Evolutionary conservation across 2,888 invertebrate species (phyloP), one percentile per base, ranked within the genome.

Genomic region (Tromatobia lineatoria): DNA sequence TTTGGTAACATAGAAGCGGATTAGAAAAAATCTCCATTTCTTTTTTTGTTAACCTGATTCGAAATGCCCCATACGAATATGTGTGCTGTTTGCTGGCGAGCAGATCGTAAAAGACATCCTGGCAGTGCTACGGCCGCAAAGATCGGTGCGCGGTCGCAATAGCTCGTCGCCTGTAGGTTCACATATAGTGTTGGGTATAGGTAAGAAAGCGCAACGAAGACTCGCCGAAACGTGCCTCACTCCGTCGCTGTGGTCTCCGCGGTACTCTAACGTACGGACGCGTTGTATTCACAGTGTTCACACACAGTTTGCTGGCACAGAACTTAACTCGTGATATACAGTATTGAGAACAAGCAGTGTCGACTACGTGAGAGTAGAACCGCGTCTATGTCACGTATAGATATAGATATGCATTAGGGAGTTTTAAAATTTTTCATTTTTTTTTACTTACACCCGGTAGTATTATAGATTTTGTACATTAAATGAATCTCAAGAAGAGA

Each of bases 101-200:
- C 75, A 50, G 75, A 75, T 82, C 84, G 84, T 85, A 85, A 82
- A 82, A 85, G 79, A 86, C 86, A 84, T 82, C 86, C 82, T 81
- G 50, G 82, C 77, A 84, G 78, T 82, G 71, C 79, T 80, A 82
- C 79, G 64, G 67, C 84, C 86, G 71, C 84, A 79, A 73, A 75
- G 75, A 82, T 79, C 84, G 81, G 57, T 82, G 18, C 75, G 84
- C 82, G 82, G 84, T 85, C 74, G 70, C 82, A 34, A 82, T 82
- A 81, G 84, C 79, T 85, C 82, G 66, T 82, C 81, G 57, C 47
- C 57, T 47, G 50, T 25, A 38, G 23, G 52, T 23, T 8, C 50
- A 61, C 57, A 54, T 64, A 61, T 3, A 50, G 18, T 18, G 8
- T 18, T 45, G 20, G 6, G 20, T 54, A 11, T 76, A 52, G 64